phyloP scores from a whole-genome alignment of 2,888 invertebrate species.

The Venusia cambrica region DNA sequence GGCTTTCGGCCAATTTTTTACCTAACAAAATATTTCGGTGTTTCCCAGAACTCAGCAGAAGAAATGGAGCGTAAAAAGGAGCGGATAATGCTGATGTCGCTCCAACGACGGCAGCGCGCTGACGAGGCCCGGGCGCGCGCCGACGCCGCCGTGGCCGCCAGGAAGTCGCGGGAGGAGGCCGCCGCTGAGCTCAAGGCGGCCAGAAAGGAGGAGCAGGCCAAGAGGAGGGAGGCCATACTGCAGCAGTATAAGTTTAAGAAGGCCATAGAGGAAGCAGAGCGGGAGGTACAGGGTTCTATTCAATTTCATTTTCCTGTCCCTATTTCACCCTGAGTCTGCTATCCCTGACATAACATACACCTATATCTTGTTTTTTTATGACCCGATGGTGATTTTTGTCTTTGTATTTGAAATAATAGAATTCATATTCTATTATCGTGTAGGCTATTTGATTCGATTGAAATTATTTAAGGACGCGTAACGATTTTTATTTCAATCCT shows the following conservation, averaged over 20 bases:
- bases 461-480: constrained; percentile 6
- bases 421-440: too few relatives aligned
- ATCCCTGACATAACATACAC: too few relatives aligned
- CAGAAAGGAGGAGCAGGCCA: constrained; percentile 91
- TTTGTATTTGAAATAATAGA: too few relatives aligned
- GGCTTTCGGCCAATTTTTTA: too few relatives aligned
- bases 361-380: too few relatives aligned
- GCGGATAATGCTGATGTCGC: constrained; percentile 92
- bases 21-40: not conserved
- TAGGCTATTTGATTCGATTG: too few relatives aligned
- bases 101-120: constrained; percentile 94
- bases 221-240: constrained; percentile 92
- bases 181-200: constrained; percentile 87
- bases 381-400: too few relatives aligned
- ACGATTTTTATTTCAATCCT: too few relatives aligned
- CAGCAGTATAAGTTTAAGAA: constrained; percentile 97
- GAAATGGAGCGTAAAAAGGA: constrained; percentile 97
- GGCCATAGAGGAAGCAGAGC: constrained; percentile 94
- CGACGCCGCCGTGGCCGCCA: constrained; percentile 84
- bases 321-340: too few relatives aligned
- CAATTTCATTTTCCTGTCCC: too few relatives aligned
- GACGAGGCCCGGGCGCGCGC: constrained; percentile 92
- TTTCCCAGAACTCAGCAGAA: constrained; percentile 87
- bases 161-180: constrained; percentile 87
- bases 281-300: too few relatives aligned